Evolutionary conservation across 2,113 vertebrate genomes (phyloP), one percentile per base, ranked within the genome.

Genomic region (Ammodytes marinus): DNA sequence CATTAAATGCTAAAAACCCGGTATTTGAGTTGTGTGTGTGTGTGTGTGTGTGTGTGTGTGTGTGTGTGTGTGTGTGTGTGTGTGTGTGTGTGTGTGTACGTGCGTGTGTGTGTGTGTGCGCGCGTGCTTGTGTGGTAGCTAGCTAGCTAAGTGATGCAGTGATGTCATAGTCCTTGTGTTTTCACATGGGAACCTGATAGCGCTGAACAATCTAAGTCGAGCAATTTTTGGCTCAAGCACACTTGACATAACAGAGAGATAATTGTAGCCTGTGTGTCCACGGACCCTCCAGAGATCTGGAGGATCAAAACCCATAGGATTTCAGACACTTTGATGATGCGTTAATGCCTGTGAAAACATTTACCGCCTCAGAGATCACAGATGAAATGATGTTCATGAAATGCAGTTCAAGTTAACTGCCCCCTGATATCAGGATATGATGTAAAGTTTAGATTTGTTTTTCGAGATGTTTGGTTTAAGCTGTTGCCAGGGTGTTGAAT

Each of bases 281-380:
- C 49, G 14, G 89, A 81, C 70, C 77, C 91, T 89, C 88, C 85
- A 79, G 86, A 87, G 86, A 91, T 83, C 87, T 50, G 3, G 49
- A 66, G 80, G 89, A 87, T 93, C 91, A 92, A 81, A 90, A 60
- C 13, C 82, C 84, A 74, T 74, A 86, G 85, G 77, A 83, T 90
- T 88, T 87, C 82, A 78, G 81, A 91, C 87, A 85, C 88, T 93
- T 89, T 90, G 90, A 91, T 91, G 93, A 91, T 67, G 79, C 58
- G 88, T 79, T 93, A 93, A 94, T 93, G 89, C 90, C 89, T 87
- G 82, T 68, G 82, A 87, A 93, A 93, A 87, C 92, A 92, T 93
- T 92, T 84, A 85, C 75, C 70, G 88, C 90, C 86, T 80, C 79
- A 40, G 60, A 85, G 88, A 90, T 94, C 91, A 93, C 87, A 93